Evolutionary conservation across 2,797 vertebrate species (phyloP).

Genomic region (Neoniphon sammara): DNA sequence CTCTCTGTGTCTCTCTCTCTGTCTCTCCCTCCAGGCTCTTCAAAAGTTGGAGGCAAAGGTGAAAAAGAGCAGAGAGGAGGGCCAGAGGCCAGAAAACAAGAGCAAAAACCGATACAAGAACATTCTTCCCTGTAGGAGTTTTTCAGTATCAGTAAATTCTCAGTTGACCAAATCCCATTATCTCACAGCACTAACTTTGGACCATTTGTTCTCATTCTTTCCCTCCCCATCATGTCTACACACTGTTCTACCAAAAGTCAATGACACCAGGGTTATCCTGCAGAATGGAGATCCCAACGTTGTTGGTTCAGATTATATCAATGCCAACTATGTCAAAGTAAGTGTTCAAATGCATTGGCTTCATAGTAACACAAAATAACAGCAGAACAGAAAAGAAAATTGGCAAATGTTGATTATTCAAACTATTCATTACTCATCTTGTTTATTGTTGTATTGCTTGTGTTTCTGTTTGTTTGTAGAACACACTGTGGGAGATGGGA

Average conservation of each 20-base stretch:
- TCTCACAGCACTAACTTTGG: not conserved
- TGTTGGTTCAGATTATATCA: constrained; percentile 95
- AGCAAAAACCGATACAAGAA: constrained; percentile 93
- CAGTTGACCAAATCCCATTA: constrained; percentile 1
- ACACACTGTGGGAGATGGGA: constrained; percentile 72
- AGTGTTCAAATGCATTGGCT: constrained; percentile 45
- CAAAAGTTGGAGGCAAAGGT: constrained; percentile 95
- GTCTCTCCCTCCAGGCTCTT: constrained; percentile 81
- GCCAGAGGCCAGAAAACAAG: constrained; percentile 89
- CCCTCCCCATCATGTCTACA: constrained; percentile 7
- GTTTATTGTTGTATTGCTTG: not conserved
- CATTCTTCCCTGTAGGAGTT: constrained; percentile 90
- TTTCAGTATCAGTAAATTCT: not conserved
- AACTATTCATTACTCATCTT: not conserved
- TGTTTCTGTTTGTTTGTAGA: constrained; percentile 64
- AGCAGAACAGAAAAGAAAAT: not conserved
- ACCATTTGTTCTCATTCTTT: constrained; percentile 2
- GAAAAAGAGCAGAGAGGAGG: constrained; percentile 91
- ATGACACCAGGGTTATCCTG: constrained; percentile 92
- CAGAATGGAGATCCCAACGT: constrained; percentile 83
- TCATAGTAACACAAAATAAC: not conserved
- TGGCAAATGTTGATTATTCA: not conserved
- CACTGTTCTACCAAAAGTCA: constrained; percentile 81
- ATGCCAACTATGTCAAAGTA: constrained; percentile 93
- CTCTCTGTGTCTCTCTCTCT: constrained; percentile 11